Base-by-base conservation (phyloP, 2,113 vertebrate genomes). In the Diphyllodes magnificus region DNA sequence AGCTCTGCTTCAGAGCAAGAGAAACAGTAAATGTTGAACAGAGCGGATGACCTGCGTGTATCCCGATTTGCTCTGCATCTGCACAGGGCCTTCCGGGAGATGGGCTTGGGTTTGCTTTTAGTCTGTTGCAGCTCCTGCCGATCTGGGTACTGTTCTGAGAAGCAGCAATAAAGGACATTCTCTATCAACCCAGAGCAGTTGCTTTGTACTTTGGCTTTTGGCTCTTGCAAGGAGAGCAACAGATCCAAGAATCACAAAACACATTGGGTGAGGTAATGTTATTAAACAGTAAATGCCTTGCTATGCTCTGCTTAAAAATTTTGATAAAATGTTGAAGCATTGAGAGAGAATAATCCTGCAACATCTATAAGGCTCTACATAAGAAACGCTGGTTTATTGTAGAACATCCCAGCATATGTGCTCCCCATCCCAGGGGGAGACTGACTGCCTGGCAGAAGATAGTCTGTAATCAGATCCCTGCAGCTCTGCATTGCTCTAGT, bases 131-230 rank as follows among this genome's bases (percentile, higher is more conserved):
- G 21, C 57, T 64, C 37, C 66, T 61, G n/a, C 21, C 0, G 4
- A 16, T 83, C 42, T 73, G 50, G n/a, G 37, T 57, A 6, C 45
- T 42, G 42, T 77, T 92, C 50, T 86, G 82, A 78, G 83, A 51
- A 75, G 18, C 27, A 78, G 19, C 37, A 39, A 6, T 77, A 35
- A 83, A 47, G 54, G 31, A 7, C 40, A 47, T 85, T 80, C 0
- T 3, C 51, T 59, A 1, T 77, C 50, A 54, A 15, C 20, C 47
- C 13, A 5, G 59, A 64, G 35, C 53, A 71, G 49, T 76, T 76
- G 35, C 66, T 94, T 89, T 87, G 37, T 78, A 28, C 60, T 88
- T 93, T 40, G 60, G 33, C 33, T 92, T 93, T 95, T 92, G 72
- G 19, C 44, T 90, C 16, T 75, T 91, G 56, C 11, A 78, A 87